phyloP scores from a whole-genome alignment of 2,113 vertebrate species.

The Entelurus aequoreus region DNA sequence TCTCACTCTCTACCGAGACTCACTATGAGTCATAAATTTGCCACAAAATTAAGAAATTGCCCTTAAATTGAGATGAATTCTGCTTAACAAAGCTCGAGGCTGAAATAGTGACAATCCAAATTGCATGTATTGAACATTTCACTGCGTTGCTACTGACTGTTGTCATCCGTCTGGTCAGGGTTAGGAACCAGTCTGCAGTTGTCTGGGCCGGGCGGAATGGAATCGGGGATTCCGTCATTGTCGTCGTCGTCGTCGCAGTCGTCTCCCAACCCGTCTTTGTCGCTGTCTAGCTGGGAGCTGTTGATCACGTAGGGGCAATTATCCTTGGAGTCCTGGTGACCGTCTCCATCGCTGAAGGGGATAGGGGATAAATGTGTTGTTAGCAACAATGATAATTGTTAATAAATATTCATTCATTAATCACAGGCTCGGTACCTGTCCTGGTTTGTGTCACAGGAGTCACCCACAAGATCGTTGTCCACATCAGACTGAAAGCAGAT shows the following conservation, averaged over 20 bases:
- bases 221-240: slow-evolving; percentile 89
- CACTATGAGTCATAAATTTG: slow-evolving; percentile 17
- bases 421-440: slow-evolving; percentile 79
- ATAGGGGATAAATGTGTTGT: slow-evolving; percentile 2
- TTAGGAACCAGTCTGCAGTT: slow-evolving; percentile 97
- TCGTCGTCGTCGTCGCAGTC: slow-evolving; percentile 97
- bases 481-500: slow-evolving; percentile 83
- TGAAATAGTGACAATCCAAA: slow-evolving; percentile 1
- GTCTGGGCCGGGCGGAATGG: slow-evolving; percentile 86
- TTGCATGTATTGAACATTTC: neutral
- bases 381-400: neutral
- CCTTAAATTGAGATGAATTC: slow-evolving; percentile 13
- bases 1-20: neutral
- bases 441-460: slow-evolving; percentile 98
- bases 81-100: slow-evolving; percentile 7
- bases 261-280: slow-evolving; percentile 91
- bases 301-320: slow-evolving; percentile 94
- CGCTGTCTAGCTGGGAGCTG: slow-evolving; percentile 91
- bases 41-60: neutral
- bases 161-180: slow-evolving; percentile 87
- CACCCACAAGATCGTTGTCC: slow-evolving; percentile 94
- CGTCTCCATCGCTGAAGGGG: slow-evolving; percentile 84
- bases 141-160: slow-evolving; percentile 71
- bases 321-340: slow-evolving; percentile 96
- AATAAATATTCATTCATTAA: no score